Evolutionary conservation across 1,140 invertebrate species (phyloP).

Genomic region (Drosophila parvula): DNA sequence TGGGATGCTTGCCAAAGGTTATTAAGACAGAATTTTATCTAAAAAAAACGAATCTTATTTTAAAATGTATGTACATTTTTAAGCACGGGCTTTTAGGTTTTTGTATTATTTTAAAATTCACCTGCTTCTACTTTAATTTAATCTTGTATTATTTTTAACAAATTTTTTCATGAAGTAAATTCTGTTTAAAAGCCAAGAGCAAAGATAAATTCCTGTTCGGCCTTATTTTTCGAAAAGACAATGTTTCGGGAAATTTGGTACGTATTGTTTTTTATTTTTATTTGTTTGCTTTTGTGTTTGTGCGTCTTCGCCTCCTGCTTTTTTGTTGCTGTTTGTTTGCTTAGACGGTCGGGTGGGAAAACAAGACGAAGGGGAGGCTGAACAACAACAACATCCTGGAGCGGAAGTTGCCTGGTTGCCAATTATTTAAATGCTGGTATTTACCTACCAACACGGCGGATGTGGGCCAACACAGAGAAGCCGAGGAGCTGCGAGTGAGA

Average conservation of each 20-base stretch:
- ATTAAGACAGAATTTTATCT: not conserved
- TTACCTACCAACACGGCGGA: slow-evolving; percentile 74
- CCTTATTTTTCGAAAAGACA: slow-evolving; percentile 5
- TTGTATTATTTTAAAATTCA: not conserved
- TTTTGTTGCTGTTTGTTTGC: slow-evolving; percentile 64
- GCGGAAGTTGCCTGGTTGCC: slow-evolving; percentile 74
- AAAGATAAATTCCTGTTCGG: slow-evolving; percentile 1
- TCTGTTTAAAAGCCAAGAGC: not conserved
- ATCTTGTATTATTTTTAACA: too few relatives aligned
- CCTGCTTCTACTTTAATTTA: not conserved
- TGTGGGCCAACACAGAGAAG: slow-evolving; percentile 61
- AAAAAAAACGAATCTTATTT: too few relatives aligned
- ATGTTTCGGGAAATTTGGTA: slow-evolving; percentile 55
- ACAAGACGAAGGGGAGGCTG: slow-evolving; percentile 15
- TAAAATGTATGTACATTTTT: too few relatives aligned
- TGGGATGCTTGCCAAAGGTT: not conserved
- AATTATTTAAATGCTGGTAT: slow-evolving; percentile 83
- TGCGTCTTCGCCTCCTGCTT: slow-evolving; percentile 25
- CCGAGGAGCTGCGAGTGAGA: slow-evolving; percentile 1
- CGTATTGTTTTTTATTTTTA: slow-evolving; percentile 55
- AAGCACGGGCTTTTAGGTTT: too few relatives aligned
- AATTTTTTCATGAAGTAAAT: not conserved
- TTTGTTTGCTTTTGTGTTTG: slow-evolving; percentile 72
- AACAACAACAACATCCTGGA: slow-evolving; percentile 50
- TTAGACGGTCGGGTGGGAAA: slow-evolving; percentile 22